Conservation (phyloP, 2,888 invertebrate species). For the Tipula lateralis region DNA sequence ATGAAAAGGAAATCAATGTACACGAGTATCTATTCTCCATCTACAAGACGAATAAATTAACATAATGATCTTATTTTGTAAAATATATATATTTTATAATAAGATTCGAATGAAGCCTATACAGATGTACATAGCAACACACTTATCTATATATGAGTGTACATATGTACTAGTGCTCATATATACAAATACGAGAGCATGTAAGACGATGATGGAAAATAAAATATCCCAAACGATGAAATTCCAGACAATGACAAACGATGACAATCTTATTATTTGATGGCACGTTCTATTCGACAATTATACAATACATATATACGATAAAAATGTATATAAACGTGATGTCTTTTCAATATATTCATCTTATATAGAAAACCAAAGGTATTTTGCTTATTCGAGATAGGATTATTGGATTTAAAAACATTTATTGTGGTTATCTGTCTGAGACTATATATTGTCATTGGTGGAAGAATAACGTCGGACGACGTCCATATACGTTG, state of each 20-base stretch:
- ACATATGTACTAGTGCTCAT: not conserved
- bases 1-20: slow-evolving; percentile 19
- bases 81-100: not conserved
- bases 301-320: too few species aligned
- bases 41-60: slow-evolving; percentile 2
- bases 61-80: not conserved
- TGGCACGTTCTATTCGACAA: slow-evolving; percentile 12
- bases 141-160: not conserved
- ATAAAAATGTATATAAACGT: not conserved
- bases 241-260: slow-evolving; percentile 25
- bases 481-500: too few species aligned
- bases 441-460: too few species aligned
- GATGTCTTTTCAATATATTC: not conserved
- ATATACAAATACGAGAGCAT: not conserved
- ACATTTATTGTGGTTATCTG: too few species aligned
- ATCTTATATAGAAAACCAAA: not conserved
- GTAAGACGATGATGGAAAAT: not conserved
- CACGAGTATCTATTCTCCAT: not conserved
- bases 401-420: too few species aligned
- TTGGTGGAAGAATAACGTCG: too few species aligned
- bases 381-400: not conserved
- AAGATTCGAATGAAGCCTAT: not conserved
- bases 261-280: slow-evolving; percentile 28
- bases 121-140: not conserved
- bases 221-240: not conserved